phyloP scores from a whole-genome alignment of 2,888 invertebrate genomes.

The Eubasilissa splendida region DNA sequence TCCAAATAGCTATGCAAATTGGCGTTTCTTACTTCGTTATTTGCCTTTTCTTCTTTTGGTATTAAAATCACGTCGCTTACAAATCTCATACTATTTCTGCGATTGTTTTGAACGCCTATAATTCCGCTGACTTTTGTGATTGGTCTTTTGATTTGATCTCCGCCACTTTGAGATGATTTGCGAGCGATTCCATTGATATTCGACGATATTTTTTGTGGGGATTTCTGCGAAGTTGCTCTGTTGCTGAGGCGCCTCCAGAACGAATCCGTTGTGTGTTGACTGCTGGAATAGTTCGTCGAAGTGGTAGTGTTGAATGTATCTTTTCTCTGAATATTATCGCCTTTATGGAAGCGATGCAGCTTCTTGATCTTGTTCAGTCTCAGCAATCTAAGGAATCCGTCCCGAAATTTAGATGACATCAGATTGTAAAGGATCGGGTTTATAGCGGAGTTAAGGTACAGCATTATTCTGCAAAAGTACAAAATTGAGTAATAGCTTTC shows the following conservation, averaged over 20 bases:
- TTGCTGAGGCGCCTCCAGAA: slow-evolving; percentile 78
- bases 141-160: slow-evolving; percentile 35
- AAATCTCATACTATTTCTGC: slow-evolving; percentile 69
- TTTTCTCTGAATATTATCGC: slow-evolving; percentile 75
- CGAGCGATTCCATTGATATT: slow-evolving; percentile 45
- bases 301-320: slow-evolving; percentile 80
- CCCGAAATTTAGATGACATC: slow-evolving; percentile 92
- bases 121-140: slow-evolving; percentile 66
- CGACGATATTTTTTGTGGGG: slow-evolving; percentile 47
- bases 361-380: slow-evolving; percentile 61
- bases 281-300: slow-evolving; percentile 74
- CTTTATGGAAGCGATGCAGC: slow-evolving; percentile 64
- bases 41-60: slow-evolving; percentile 50
- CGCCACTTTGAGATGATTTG: slow-evolving; percentile 40
- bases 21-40: slow-evolving; percentile 38
- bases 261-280: slow-evolving; percentile 75
- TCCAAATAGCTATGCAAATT: slow-evolving; percentile 52
- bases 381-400: slow-evolving; percentile 82
- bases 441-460: slow-evolving; percentile 91
- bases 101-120: slow-evolving; percentile 68
- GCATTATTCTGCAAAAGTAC: slow-evolving; percentile 89
- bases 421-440: slow-evolving; percentile 94
- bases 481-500: slow-evolving; percentile 88
- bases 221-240: slow-evolving; percentile 65
- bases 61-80: slow-evolving; percentile 55